Percentiles rank a stretch among this genome's conserved stretches.
phyloP scores from a whole-genome alignment of 2,113 vertebrate species.

The Regulus satrapa region DNA sequence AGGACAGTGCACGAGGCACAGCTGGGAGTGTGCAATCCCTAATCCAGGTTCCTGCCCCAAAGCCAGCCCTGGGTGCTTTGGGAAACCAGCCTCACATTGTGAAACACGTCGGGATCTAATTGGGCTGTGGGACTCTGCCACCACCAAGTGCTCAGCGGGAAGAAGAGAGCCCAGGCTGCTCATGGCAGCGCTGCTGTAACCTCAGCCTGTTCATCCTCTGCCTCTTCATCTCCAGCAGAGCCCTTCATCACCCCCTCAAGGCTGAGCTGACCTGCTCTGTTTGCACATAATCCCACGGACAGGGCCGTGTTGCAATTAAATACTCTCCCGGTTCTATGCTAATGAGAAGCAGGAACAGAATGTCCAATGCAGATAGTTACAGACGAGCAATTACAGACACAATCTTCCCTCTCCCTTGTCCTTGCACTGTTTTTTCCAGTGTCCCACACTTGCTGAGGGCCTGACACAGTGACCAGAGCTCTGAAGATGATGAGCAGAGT shows the following conservation, averaged over 20 bases:
- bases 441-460: neutral
- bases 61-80: neutral
- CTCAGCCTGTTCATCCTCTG: neutral
- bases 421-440: neutral
- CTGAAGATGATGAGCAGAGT: neutral
- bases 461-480: neutral
- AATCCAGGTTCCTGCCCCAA: neutral
- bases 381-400: neutral
- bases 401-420: neutral
- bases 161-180: neutral
- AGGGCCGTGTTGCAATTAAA: neutral
- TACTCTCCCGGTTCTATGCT: neutral
- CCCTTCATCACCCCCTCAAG: neutral
- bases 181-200: accelerated
- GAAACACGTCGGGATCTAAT: neutral
- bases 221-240: neutral
- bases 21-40: accelerated
- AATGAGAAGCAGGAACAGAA: neutral
- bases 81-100: accelerated
- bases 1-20: accelerated
- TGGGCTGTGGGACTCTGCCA: slow-evolving; percentile 1
- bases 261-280: neutral
- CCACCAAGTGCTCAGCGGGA: neutral
- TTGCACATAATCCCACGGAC: neutral
- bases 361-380: neutral